These are phyloP conservation scores for Malachius bipustulatus DNA, from an alignment of 2,888 invertebrate species.

Conservation along the genomic window DNA sequence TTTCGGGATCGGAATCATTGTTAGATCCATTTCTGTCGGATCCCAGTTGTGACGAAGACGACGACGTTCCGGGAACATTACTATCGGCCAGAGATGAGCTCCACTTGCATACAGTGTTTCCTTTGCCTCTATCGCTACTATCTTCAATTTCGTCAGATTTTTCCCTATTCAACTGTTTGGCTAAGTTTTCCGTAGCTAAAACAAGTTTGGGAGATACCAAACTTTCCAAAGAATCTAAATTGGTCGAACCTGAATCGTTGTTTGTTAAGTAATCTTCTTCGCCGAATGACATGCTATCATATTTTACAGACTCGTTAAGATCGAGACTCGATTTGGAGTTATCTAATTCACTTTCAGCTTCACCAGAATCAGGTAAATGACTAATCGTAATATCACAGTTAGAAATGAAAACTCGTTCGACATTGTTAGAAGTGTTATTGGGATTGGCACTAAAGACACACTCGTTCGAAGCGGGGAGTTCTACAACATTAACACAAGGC, in stretches of 20 bases:
- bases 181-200: conserved; percentile 23
- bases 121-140: not conserved
- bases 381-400: conserved; percentile 26
- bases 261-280: conserved; percentile 15
- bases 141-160: conserved; percentile 10
- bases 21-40: not conserved
- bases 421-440: conserved; percentile 10
- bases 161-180: conserved; percentile 11
- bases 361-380: conserved; percentile 10
- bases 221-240: conserved; percentile 24
- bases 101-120: conserved; percentile 11
- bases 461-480: conserved; percentile 24
- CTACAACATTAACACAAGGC: conserved; percentile 28
- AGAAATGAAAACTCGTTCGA: conserved; percentile 21
- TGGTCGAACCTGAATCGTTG: conserved; percentile 5
- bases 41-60: not conserved
- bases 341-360: not conserved
- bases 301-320: not conserved
- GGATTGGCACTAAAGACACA: conserved; percentile 19
- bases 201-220: conserved; percentile 34
- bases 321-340: conserved; percentile 3
- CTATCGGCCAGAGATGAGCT: not conserved
- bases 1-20: conserved; percentile 7
- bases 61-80: conserved; percentile 2
- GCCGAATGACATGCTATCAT: conserved; percentile 19